These are phyloP conservation scores for Dioctria linearis DNA, from an alignment of 2,888 invertebrate genomes.

Conservation along the genomic window DNA sequence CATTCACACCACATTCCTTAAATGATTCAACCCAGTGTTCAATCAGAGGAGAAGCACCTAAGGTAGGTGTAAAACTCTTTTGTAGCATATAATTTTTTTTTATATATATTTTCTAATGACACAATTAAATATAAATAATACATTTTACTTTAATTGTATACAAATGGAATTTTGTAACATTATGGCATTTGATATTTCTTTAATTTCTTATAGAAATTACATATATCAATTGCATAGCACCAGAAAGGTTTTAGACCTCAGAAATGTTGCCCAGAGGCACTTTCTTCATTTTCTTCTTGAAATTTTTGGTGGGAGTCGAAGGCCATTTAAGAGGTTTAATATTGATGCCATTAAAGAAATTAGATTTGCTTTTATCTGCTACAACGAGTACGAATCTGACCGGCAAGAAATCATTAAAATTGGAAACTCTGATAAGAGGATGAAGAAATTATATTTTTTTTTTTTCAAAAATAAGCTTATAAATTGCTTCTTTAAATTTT, in stretches of 20 bases:
- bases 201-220: neutral
- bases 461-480: too few species aligned
- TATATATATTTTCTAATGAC: too few species aligned
- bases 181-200: neutral
- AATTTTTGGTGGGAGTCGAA: constrained; percentile 28
- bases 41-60: constrained; percentile 17
- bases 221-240: too few species aligned
- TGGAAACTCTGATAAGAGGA: too few species aligned
- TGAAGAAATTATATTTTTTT: too few species aligned
- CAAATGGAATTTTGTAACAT: neutral
- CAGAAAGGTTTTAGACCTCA: constrained; percentile 18
- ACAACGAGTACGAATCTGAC: too few species aligned
- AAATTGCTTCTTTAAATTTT: too few species aligned
- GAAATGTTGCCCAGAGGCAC: constrained; percentile 10
- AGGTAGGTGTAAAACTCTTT: neutral
- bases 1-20: constrained; percentile 24
- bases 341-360: constrained; percentile 14
- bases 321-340: constrained; percentile 24
- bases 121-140: too few species aligned
- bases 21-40: neutral
- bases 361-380: neutral
- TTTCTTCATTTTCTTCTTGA: constrained; percentile 33
- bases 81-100: too few species aligned
- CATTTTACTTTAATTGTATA: too few species aligned
- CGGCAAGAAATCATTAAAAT: too few species aligned